Percentiles rank a stretch among this genome's conserved stretches.
phyloP scores from a whole-genome alignment of 2,888 invertebrate species.

The Mesochorus sp. region DNA sequence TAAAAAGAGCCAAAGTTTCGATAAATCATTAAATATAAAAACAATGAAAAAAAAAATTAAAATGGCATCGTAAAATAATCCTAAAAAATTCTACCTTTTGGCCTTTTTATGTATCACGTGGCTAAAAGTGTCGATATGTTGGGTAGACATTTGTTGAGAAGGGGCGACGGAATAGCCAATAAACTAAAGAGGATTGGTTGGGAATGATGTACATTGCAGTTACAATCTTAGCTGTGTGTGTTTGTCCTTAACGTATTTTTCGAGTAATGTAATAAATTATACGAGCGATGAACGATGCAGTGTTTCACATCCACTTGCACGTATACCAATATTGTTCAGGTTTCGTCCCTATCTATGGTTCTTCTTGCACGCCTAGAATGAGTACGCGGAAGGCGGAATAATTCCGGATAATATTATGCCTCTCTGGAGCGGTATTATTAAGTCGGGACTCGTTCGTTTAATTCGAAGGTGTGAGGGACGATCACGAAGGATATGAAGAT shows the following conservation, averaged over 20 bases:
- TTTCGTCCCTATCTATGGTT: conserved; percentile 10
- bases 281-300: neutral
- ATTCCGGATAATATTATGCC: conserved; percentile 27
- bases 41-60: neutral
- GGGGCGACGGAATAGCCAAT: neutral
- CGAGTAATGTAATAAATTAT: conserved; percentile 38
- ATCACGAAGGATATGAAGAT: no score
- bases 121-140: conserved; percentile 35
- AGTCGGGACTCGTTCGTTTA: neutral
- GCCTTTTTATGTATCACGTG: conserved; percentile 17
- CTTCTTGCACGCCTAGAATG: neutral
- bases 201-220: neutral
- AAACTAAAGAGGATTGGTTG: neutral
- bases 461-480: no score
- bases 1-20: no score
- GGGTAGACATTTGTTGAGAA: conserved; percentile 19
- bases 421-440: conserved; percentile 11
- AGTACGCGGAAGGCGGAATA: conserved; percentile 16
- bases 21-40: no score
- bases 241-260: conserved; percentile 22
- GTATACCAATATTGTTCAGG: conserved; percentile 21
- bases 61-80: neutral
- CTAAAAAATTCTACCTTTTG: neutral
- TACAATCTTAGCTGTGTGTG: no score
- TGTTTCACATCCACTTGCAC: neutral